These are phyloP conservation scores for Pipistrellus pygmaeus DNA, from an alignment of 2,797 vertebrate genomes.

Conservation along the genomic window DNA sequence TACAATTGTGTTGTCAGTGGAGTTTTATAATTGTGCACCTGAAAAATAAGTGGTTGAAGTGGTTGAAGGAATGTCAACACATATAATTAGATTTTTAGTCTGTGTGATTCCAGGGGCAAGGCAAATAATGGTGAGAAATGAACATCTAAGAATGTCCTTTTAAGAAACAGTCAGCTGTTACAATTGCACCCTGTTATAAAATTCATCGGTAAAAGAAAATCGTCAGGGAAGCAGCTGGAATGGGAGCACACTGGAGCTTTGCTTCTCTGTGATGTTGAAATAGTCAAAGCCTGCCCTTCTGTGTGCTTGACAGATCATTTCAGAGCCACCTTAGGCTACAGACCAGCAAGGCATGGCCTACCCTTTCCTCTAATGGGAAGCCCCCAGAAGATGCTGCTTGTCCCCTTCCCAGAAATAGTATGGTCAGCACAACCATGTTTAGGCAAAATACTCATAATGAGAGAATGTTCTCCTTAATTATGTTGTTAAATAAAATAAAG, in stretches of 20 bases:
- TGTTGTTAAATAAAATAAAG: constrained; percentile 25
- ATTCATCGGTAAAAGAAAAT: constrained; percentile 56
- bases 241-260: not conserved
- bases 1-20: constrained; percentile 32
- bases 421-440: constrained; percentile 26
- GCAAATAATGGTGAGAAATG: constrained; percentile 57
- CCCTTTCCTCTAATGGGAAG: constrained; percentile 63
- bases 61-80: constrained; percentile 61
- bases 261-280: constrained; percentile 53
- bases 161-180: not conserved
- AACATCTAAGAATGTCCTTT: constrained; percentile 52
- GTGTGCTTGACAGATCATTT: constrained; percentile 51
- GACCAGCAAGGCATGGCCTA: not conserved
- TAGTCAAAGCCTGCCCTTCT: constrained; percentile 38
- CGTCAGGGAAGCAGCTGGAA: constrained; percentile 49
- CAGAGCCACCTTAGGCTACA: constrained; percentile 56
- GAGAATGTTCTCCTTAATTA: constrained; percentile 10
- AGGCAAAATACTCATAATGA: constrained; percentile 23
- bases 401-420: not conserved
- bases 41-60: constrained; percentile 49
- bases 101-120: constrained; percentile 51
- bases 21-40: constrained; percentile 60
- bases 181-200: constrained; percentile 55
- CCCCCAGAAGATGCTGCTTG: constrained; percentile 1
- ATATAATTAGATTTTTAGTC: constrained; percentile 70